Base-by-base conservation (phyloP, 2,888 invertebrate genomes). In the Hypsopygia costalis region DNA sequence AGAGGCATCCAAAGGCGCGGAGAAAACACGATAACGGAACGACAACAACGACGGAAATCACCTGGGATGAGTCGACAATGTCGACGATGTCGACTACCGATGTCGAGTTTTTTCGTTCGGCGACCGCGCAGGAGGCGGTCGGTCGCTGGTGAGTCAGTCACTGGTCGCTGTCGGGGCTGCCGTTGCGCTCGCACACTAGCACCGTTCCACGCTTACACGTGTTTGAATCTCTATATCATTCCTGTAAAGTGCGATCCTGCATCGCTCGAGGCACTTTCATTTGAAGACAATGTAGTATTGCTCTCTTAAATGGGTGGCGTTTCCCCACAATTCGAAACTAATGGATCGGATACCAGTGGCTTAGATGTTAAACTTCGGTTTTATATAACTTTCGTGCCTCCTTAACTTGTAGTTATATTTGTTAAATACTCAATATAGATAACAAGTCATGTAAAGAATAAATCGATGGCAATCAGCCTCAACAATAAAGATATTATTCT, bases 91-190 rank as follows among this genome's bases (percentile, higher is more conserved):
- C 83, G 38, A 89, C 90, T 75, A 90, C 74, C 48, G 85, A 76
- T 70, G 81, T 77, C 48, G 90, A 89, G 89, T 90, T 90, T 85
- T 90, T 90, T 80, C 89, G 90, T 70, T 82, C 89, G 64, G 86
- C 86, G 78, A 85, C 85, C 80, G 87, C 86, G 80, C 90, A 80
- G 81, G 88, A 89, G 83, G 85, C 83, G 82, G 82, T 76, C 82
- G 81, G 75, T 56, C 89, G 82, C 75, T 82, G 82, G 80, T 88
- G 76, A 82, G 82, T 57, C 83, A 82, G 55, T 73, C 76, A 64
- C 75, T 81, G 68, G 70, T 82, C 73, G 83, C 81, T 64, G 70
- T 86, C 64, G 85, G 81, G 60, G 87, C 88, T 66, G 83, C 87
- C 85, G 86, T 83, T 67, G 86, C 83, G 77, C 79, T 87, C 66